Percentiles rank a stretch among this genome's conserved stretches.
Conservation (phyloP, 2,888 invertebrate species). For the Pandemis cinnamomeana region DNA sequence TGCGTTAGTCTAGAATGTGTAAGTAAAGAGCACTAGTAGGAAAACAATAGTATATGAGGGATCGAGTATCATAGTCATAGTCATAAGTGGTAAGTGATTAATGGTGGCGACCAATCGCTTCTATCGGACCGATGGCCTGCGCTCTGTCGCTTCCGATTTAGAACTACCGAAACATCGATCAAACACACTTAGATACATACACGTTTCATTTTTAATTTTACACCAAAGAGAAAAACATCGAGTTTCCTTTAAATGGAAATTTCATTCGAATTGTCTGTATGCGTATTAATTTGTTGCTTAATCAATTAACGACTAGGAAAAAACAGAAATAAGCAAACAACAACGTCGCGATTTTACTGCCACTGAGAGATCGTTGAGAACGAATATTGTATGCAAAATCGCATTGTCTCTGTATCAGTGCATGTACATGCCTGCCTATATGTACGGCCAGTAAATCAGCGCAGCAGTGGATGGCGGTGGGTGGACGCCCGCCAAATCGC, state of each 20-base stretch:
- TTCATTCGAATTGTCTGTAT: too few species aligned
- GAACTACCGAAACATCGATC: not conserved
- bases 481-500: constrained; percentile 36
- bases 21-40: not conserved
- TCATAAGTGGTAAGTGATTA: constrained; percentile 4
- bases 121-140: not conserved
- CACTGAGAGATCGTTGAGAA: not conserved
- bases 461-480: constrained; percentile 26
- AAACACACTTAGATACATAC: not conserved
- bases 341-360: not conserved
- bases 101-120: not conserved
- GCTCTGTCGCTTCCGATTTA: not conserved
- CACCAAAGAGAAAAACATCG: not conserved
- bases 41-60: not conserved
- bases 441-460: constrained; percentile 19
- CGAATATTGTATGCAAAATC: not conserved
- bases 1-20: not conserved
- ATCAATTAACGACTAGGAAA: not conserved
- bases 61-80: too few species aligned
- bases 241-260: not conserved
- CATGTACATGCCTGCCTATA: not conserved
- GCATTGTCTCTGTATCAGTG: not conserved
- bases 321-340: not conserved
- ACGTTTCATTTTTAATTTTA: not conserved
- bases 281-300: not conserved